phyloP scores from a whole-genome alignment of 2,888 invertebrate genomes.

The Parnassius smintheus region DNA sequence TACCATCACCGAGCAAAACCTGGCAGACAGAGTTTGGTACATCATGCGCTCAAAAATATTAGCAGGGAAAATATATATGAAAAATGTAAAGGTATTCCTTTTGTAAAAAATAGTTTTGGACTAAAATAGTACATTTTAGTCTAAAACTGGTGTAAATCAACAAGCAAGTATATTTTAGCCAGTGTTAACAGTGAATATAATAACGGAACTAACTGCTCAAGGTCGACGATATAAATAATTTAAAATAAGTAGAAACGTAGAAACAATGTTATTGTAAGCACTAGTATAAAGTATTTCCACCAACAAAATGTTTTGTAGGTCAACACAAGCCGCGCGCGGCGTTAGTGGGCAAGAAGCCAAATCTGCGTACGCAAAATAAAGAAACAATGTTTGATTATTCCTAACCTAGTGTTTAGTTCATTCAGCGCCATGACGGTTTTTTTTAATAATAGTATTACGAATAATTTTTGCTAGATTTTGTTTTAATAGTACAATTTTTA shows the following conservation, averaged over 20 bases:
- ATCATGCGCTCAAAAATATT: too few relatives aligned
- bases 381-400: conserved; percentile 8
- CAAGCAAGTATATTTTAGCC: too few relatives aligned
- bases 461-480: background rate
- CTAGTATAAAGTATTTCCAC: background rate
- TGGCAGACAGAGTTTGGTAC: too few relatives aligned
- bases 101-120: too few relatives aligned
- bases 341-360: conserved; percentile 13
- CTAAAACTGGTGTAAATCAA: too few relatives aligned
- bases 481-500: too few relatives aligned
- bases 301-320: conserved; percentile 12
- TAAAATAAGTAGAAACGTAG: background rate
- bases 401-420: conserved; percentile 1
- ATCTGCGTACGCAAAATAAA: background rate
- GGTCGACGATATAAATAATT: background rate
- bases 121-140: too few relatives aligned
- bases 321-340: conserved; percentile 1
- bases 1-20: too few relatives aligned
- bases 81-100: too few relatives aligned
- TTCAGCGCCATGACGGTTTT: background rate
- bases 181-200: too few relatives aligned
- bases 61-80: too few relatives aligned
- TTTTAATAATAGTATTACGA: background rate
- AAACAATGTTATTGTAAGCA: conserved; percentile 4
- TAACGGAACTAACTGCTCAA: background rate